Base-by-base conservation (phyloP, 2,888 invertebrate species). In the Watsonalla binaria region DNA sequence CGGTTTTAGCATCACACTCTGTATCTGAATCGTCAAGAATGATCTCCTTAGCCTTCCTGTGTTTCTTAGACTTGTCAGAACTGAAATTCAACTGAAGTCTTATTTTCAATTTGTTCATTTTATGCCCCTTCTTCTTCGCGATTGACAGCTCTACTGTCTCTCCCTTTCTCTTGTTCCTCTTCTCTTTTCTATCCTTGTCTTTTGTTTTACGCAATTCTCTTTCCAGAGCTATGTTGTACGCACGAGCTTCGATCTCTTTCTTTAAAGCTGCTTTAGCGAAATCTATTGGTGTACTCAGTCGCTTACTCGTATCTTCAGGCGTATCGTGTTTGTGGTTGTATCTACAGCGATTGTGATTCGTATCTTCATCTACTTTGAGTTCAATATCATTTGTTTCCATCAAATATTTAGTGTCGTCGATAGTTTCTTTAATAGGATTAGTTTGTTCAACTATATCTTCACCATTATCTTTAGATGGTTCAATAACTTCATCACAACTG, bases 361-460 rank as follows among this genome's bases (percentile, higher is more conserved):
- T 62, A 37, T 58, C 55, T 4, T 74, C 60, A 0, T 71, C 75
- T 0, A 86, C 79, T 59, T 88, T 89, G 0, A 67, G 78, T 37
- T 37, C 37, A 37, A 37, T 37, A 7, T 37, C 37, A 24, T 24
- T 4, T 24, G 24, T 24, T 24, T 24, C 4, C 24, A 2, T 24
- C 2, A 24, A 24, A 37, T 37, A 2, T 37, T 7, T 7, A 35
- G 37, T 5, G 6, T 37, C 37, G 6, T 37, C 37, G 6, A 9
- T 9, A 37, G 37, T 37, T 4, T 37, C 8, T 37, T 37, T 37
- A 37, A 8, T 37, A 37, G 5, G 8, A 37, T 37, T 9, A 8
- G 37, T 37, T 9, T 37, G 37, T 37, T 37, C 9, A 37, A 8
- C 37, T 5, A 37, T 6, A 2, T 37, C 37, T 37, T 6, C 9